Conservation (phyloP, 2,888 invertebrate species). For the Ecliptopera silaceata region DNA sequence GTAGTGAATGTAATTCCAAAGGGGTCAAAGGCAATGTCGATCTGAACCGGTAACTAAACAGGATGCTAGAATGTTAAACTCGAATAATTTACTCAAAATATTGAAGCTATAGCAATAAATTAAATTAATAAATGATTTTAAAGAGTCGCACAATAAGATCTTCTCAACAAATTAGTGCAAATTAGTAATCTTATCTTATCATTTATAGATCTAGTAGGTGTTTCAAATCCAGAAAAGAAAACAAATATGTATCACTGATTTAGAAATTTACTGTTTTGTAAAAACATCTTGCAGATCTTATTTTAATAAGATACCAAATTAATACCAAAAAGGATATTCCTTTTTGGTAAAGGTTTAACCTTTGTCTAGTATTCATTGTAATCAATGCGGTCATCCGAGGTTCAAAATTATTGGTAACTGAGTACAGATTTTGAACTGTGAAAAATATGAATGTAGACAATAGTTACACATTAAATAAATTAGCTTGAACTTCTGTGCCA, state of each 20-base stretch:
- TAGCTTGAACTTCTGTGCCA: conserved; percentile 1
- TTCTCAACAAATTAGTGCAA: too few species aligned
- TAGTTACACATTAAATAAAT: background rate
- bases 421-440: background rate
- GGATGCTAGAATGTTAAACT: conserved; percentile 22
- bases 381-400: background rate
- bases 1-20: conserved; percentile 26
- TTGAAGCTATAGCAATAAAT: background rate
- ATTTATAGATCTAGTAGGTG: too few species aligned
- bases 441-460: conserved; percentile 3
- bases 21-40: conserved; percentile 30
- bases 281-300: too few species aligned
- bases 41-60: conserved; percentile 23
- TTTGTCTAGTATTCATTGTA: background rate
- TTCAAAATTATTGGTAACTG: background rate
- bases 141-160: too few species aligned
- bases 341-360: background rate
- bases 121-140: background rate
- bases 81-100: conserved; percentile 17
- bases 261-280: too few species aligned
- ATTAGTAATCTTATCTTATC: too few species aligned
- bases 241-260: too few species aligned
- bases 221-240: too few species aligned
- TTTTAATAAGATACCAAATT: too few species aligned
- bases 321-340: too few species aligned